phyloP scores from a whole-genome alignment of 2,888 invertebrate genomes.

The Lamellibrachia columna region DNA sequence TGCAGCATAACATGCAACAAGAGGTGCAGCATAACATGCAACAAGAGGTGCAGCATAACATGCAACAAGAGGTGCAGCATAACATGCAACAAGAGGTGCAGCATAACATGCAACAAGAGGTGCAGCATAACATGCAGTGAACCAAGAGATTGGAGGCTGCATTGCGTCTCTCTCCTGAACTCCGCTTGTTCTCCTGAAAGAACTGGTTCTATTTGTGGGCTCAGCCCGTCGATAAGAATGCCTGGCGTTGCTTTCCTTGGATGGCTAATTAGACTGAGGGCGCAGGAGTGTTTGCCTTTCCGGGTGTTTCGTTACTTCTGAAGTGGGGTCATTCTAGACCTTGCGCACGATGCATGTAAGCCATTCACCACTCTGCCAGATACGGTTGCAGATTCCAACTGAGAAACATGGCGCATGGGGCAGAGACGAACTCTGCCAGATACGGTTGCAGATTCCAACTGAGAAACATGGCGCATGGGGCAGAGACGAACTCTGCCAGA shows the following conservation, averaged over 20 bases:
- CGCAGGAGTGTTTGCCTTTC: neutral
- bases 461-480: neutral
- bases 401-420: too few relatives aligned
- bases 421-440: too few relatives aligned
- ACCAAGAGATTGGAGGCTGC: too few relatives aligned
- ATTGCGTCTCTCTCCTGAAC: neutral
- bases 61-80: too few relatives aligned
- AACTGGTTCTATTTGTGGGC: neutral
- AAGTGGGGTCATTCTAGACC: neutral
- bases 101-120: too few relatives aligned
- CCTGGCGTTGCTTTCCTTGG: conserved; percentile 5
- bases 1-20: too few relatives aligned
- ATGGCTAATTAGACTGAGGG: neutral
- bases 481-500: neutral
- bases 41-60: too few relatives aligned
- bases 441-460: neutral
- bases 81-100: too few relatives aligned
- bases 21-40: too few relatives aligned
- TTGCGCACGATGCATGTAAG: neutral
- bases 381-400: neutral
- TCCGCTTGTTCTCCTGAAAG: neutral
- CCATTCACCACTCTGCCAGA: neutral
- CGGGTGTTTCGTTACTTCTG: neutral
- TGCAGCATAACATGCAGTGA: too few relatives aligned
- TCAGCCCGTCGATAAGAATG: neutral